Base-by-base conservation (phyloP, 1,140 invertebrate genomes). In the Polypedilum vanderplanki region DNA sequence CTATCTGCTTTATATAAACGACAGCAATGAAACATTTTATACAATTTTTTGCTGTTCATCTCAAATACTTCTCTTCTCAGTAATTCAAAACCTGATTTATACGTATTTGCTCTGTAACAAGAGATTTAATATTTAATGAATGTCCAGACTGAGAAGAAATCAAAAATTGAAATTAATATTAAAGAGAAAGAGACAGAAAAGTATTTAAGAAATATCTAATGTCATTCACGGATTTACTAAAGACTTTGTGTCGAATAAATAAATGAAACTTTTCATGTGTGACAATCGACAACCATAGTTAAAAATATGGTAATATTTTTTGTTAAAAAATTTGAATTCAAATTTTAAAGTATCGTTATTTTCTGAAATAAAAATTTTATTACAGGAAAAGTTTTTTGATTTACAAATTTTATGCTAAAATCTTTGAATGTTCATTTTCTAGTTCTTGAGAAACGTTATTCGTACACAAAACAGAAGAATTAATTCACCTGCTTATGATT, bases 31-130 rank as follows among this genome's bases (percentile, higher is more conserved):
- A 70, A 70, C 17, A 18, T 70, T 70, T 70, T 67, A 18, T 67
- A n/a, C 41, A 12, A 15, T 46, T 57, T 57, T n/a, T 57, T 57
- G 3, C 15, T 57, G 7, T 57, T 15, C 10, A n/a, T 12, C 46
- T 57, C 10, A 57, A 57, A 33, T 33, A 12, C 12, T 70, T 70
- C 65, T n/a, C 17, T 70, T 70, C 46, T 57, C n/a, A n/a, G 65
- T 70, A 70, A 70, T 70, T 70, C 17, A 18, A 70, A 70, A 70
- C 65, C 65, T 70, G 65, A 70, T 70, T 70, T 70, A 70, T 70
- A 57, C 8, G n/a, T 57, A 20, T 70, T 70, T 18, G 10, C 65
- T 70, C 20, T 70, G 17, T 70, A 5, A 17, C 10, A 17, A 70
- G 46, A 70, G 17, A 70, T 70, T 20, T 22, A 57, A 57, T 15